Conservation (phyloP, 2,797 vertebrate species). For the Ateles fusciceps region DNA sequence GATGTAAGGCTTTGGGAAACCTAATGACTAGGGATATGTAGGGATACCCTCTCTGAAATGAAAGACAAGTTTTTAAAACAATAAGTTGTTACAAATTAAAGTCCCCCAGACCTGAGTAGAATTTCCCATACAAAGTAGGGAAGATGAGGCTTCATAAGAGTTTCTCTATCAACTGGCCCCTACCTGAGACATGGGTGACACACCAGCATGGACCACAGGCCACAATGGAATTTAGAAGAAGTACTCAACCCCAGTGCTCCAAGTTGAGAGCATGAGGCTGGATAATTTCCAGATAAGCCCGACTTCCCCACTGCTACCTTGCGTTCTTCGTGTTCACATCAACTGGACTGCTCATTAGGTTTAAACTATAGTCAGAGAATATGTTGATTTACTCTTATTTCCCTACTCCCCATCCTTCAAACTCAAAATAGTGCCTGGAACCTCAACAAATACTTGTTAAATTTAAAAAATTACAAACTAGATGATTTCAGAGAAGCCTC, state of each 20-base stretch:
- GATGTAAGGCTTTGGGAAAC: neutral
- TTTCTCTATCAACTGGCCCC: neutral
- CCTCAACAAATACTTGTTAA: neutral
- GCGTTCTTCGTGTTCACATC: neutral
- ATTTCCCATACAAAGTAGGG: neutral
- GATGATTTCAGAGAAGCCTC: neutral
- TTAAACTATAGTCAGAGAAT: neutral
- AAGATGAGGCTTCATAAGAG: neutral
- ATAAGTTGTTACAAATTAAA: constrained; percentile 11
- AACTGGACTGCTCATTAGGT: neutral
- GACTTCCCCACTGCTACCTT: accelerated
- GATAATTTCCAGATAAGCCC: neutral
- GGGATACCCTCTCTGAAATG: neutral
- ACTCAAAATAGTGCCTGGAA: neutral
- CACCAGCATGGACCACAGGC: accelerated
- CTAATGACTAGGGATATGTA: neutral
- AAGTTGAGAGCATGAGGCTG: neutral
- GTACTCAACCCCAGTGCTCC: neutral
- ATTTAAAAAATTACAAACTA: neutral
- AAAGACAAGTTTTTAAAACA: neutral
- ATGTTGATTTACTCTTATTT: neutral
- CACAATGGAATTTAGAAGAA: neutral
- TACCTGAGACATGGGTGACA: neutral
- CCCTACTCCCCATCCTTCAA: neutral
- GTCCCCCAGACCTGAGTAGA: neutral